Conservation (phyloP, 1,140 invertebrate species). For the Pseudomyrmex flavicornis region DNA sequence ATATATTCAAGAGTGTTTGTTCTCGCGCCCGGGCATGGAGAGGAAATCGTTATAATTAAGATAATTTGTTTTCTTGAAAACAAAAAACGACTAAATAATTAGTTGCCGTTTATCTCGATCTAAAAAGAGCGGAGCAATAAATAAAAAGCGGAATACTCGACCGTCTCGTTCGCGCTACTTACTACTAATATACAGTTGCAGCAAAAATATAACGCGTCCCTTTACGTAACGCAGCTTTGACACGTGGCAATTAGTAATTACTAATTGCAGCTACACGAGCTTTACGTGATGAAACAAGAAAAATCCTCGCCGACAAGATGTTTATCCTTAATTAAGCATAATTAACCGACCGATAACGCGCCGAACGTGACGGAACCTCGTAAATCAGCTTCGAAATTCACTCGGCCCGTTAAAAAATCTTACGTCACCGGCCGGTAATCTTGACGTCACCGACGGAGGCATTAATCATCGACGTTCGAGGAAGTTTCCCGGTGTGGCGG, state of each 20-base stretch:
- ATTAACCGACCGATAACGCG: constrained; percentile 54
- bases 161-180: background rate
- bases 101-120: constrained; percentile 34
- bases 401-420: constrained; percentile 58
- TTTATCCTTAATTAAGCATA: constrained; percentile 30
- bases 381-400: constrained; percentile 66
- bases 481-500: constrained; percentile 45
- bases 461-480: constrained; percentile 67
- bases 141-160: constrained; percentile 9
- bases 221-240: background rate
- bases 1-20: constrained; percentile 11
- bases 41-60: constrained; percentile 51
- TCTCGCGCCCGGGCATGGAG: background rate
- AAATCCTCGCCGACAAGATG: background rate
- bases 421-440: constrained; percentile 65
- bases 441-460: constrained; percentile 60
- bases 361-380: constrained; percentile 53
- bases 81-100: constrained; percentile 31
- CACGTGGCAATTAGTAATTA: background rate
- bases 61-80: constrained; percentile 43
- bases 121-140: background rate
- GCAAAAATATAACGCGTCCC: background rate
- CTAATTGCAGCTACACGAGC: background rate
- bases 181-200: background rate
- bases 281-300: background rate